Base-by-base conservation (phyloP, 1,140 invertebrate species). In the Trachelipus rathkii region DNA sequence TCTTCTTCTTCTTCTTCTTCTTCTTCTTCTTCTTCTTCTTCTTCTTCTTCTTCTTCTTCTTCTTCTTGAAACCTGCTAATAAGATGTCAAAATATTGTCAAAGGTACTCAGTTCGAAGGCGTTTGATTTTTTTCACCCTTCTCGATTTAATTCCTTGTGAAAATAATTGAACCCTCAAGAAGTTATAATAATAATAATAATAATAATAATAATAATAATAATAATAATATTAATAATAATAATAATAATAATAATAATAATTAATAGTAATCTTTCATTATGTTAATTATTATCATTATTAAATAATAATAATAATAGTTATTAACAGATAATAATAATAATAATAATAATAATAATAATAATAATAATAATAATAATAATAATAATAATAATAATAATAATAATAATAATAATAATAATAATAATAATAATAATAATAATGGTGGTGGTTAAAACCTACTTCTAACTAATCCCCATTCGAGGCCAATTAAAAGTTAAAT, bases 391-490 rank as follows among this genome's bases (percentile, higher is more conserved):
- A 67, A 9, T 67, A 24, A 67, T 24, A 15, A 67, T 15, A 67
- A 67, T 24, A 15, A 60, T 60, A 60, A 60, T 60, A 60, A 60
- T 60, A 60, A 60, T 60, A 60, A 60, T 33, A 33, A 33, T 33
- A 33, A 33, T 33, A 33, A 60, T 60, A 60, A 60, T 60, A 60
- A 60, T 60, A 60, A 60, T 60, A 60, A 60, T 60, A 60, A 60
- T 60, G 8, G 8, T 33, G 6, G 33, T 33, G 33, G 33, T 33
- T 33, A 33, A 33, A 33, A 33, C 33, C 33, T 33, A 33, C 33
- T 33, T 33, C 33, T 33, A 33, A 6, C 33, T 33, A 33, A 33
- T 33, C 33, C 33, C 50, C 1, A 3, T 60, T 60, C 8, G 50
- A 13, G 50, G 11, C 50, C 50, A 60, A 60, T 60, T 60, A 60